Evolutionary conservation across 2,888 invertebrate species (phyloP).

Genomic region (Itoplectis maculator): DNA sequence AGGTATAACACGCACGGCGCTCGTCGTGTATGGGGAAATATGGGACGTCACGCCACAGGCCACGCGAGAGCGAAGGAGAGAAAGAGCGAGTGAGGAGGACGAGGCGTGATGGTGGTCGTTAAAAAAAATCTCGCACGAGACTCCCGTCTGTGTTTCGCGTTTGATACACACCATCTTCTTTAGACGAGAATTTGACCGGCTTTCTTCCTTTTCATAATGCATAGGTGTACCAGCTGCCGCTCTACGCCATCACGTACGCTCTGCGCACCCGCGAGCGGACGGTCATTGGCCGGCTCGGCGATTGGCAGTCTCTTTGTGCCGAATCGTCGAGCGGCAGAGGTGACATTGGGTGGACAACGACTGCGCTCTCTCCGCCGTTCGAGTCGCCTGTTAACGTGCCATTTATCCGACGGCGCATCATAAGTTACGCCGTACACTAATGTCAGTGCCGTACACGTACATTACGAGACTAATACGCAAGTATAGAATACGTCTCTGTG

Average conservation of each 20-base stretch:
- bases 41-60: conserved; percentile 20
- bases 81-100: conserved; percentile 3
- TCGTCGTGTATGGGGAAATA: conserved; percentile 18
- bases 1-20: neutral
- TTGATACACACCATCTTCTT: conserved; percentile 26
- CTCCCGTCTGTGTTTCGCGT: neutral
- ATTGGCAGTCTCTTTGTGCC: conserved; percentile 32
- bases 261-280: neutral
- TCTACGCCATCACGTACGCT: neutral
- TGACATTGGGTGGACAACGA: neutral
- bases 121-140: conserved; percentile 29
- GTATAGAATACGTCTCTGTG: neutral
- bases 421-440: conserved; percentile 5
- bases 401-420: neutral
- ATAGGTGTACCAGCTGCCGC: conserved; percentile 28
- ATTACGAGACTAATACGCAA: conserved; percentile 53
- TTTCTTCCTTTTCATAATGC: conserved; percentile 53
- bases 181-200: conserved; percentile 42
- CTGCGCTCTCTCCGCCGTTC: neutral
- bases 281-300: neutral
- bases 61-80: conserved; percentile 2
- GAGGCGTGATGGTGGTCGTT: conserved; percentile 1
- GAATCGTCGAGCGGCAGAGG: neutral
- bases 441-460: conserved; percentile 19
- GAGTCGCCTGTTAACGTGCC: neutral